A percentile compares a stretch with the other conserved stretches of the same genome.
Conservation (phyloP, 2,888 invertebrate genomes). For the Opisthograptis luteolata region DNA sequence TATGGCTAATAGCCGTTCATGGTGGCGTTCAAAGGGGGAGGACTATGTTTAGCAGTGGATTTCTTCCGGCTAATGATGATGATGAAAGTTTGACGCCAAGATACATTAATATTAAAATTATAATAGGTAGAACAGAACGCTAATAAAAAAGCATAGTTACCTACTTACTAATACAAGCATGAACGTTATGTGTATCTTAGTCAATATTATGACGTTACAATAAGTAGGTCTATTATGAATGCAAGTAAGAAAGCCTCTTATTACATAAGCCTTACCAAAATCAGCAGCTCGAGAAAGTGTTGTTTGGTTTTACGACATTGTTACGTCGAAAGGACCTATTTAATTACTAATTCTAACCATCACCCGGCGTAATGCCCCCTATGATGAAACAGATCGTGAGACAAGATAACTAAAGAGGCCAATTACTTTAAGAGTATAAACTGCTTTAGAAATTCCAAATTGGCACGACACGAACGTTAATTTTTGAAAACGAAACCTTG, state of each 20-base stretch:
- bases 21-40: too few species aligned
- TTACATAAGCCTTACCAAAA: conserved; percentile 9
- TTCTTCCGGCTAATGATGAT: too few species aligned
- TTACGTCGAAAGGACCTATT: conserved; percentile 36
- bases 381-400: conserved; percentile 21
- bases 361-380: conserved; percentile 25
- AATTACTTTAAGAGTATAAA: conserved; percentile 23
- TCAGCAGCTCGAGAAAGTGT: conserved; percentile 25
- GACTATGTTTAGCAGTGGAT: too few species aligned
- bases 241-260: conserved; percentile 4
- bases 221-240: not conserved
- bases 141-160: too few species aligned
- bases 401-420: conserved; percentile 28
- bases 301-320: conserved; percentile 27
- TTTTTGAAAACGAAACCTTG: too few species aligned
- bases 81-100: too few species aligned
- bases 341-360: conserved; percentile 45
- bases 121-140: too few species aligned
- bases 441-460: conserved; percentile 12
- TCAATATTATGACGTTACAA: not conserved
- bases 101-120: too few species aligned
- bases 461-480: conserved; percentile 6
- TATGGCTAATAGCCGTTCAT: too few species aligned
- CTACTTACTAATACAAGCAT: too few species aligned
- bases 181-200: not conserved